Base-by-base conservation (phyloP, 2,888 invertebrate genomes). In the Coecobrya sp. region DNA sequence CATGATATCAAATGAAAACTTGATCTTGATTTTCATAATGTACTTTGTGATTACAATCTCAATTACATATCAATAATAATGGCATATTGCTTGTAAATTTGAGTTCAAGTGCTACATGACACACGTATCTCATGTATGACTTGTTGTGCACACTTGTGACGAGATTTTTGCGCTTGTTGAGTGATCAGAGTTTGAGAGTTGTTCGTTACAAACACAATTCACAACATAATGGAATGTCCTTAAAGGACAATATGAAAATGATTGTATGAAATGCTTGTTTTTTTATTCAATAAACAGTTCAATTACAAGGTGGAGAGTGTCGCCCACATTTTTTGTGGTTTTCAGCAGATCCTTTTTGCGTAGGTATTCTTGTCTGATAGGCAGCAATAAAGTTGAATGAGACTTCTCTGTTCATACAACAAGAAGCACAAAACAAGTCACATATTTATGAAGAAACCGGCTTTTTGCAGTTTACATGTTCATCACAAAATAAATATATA, bases 1-100 rank as follows among this genome's bases (percentile, higher is more conserved):
- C 30, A 59, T 59, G 52, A 82, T 89, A 82, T 89, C 68, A 89
- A 82, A 49, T 81, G 68, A 70, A 84, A 89, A 82, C 82, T 89
- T 81, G 82, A 49, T 84, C 65, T 49, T 82, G 62, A 62, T 87
- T 62, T 79, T 45, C 52, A 68, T 85, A 85, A 87, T 73, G 76
- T 27, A 59, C 36, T 55, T 86, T 70, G 70, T n/a, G n/a, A 70
- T 76, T 76, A 73, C 76, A 45, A 42, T 70, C 42, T 86, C 86
- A 86, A 86, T 86, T 73, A 59, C 73, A 84, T 13, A 22, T 25
- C n/a, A 27, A 84, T 36, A 27, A 84, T 36, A 13, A 52, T 49
- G 45, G 5, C 19, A 16, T 13, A 65, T 65, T n/a, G 68, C 22
- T 85, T 0, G 55, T 45, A 79, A 79, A 25, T 79, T 52, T 79